Conservation (phyloP, 2,888 invertebrate genomes). For the Callosobruchus maculatus region DNA sequence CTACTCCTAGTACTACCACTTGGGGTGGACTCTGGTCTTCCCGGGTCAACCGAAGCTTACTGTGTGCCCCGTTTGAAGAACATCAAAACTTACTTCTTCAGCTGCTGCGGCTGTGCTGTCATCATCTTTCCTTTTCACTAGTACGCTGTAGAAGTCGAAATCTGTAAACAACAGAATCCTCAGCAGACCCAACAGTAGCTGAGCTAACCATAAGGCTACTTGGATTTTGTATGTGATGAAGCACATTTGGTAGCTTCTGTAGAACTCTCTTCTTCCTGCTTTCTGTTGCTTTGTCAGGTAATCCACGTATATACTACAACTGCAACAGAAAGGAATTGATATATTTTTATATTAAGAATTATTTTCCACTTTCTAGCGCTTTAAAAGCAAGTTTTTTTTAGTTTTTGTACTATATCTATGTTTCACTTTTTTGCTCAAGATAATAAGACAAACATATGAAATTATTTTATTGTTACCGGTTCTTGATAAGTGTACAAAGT, state of each 20-base stretch:
- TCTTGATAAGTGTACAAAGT: too few species aligned
- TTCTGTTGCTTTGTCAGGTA: conserved; percentile 30
- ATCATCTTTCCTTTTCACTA: conserved; percentile 4
- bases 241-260: conserved; percentile 13
- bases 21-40: too few species aligned
- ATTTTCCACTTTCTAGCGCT: too few species aligned
- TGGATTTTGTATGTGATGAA: conserved; percentile 17
- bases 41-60: too few species aligned
- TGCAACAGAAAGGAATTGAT: conserved; percentile 16
- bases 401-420: too few species aligned
- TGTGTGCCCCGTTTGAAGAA: too few species aligned
- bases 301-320: conserved; percentile 30
- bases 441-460: too few species aligned
- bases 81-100: not conserved
- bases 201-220: conserved; percentile 28
- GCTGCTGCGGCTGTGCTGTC: not conserved
- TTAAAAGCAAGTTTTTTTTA: too few species aligned
- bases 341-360: not conserved
- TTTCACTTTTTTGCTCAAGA: too few species aligned
- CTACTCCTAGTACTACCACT: too few species aligned
- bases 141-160: conserved; percentile 21
- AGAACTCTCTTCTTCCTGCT: conserved; percentile 12
- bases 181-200: conserved; percentile 25
- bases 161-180: conserved; percentile 31
- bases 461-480: too few species aligned